phyloP scores from a whole-genome alignment of 2,113 vertebrate genomes.

The Tyrannus savana region DNA sequence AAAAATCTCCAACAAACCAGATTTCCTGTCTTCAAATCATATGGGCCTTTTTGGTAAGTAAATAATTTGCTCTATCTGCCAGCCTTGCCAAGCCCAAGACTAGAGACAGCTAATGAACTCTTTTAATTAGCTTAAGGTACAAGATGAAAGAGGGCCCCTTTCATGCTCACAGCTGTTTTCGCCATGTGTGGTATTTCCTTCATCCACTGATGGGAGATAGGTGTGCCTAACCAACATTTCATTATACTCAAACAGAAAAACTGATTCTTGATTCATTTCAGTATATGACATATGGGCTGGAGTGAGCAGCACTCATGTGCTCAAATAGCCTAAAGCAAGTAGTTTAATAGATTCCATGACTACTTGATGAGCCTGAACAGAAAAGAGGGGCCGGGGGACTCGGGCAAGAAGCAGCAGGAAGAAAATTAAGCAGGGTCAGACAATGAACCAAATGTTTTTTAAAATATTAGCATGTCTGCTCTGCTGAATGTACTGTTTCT shows the following conservation, averaged over 20 bases:
- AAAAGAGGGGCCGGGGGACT: constrained; percentile 16
- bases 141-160: not conserved
- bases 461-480: constrained; percentile 44
- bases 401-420: constrained; percentile 25
- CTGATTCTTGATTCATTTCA: not conserved
- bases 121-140: not conserved
- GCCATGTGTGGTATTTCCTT: not conserved
- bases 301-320: not conserved
- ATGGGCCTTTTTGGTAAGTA: not conserved
- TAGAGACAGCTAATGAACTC: not conserved
- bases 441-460: constrained; percentile 55
- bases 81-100: not conserved
- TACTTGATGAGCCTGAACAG: constrained; percentile 64
- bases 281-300: not conserved
- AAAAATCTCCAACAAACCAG: not conserved
- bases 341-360: constrained; percentile 64
- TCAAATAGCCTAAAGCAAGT: constrained; percentile 28
- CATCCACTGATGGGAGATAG: not conserved
- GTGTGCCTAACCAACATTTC: not conserved
- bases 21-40: not conserved
- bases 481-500: constrained; percentile 47
- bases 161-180: not conserved
- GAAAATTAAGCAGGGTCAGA: constrained; percentile 28
- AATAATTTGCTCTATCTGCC: not conserved
- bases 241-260: not conserved